Conservation (phyloP, 2,113 vertebrate species). For the Monopterus albus region DNA sequence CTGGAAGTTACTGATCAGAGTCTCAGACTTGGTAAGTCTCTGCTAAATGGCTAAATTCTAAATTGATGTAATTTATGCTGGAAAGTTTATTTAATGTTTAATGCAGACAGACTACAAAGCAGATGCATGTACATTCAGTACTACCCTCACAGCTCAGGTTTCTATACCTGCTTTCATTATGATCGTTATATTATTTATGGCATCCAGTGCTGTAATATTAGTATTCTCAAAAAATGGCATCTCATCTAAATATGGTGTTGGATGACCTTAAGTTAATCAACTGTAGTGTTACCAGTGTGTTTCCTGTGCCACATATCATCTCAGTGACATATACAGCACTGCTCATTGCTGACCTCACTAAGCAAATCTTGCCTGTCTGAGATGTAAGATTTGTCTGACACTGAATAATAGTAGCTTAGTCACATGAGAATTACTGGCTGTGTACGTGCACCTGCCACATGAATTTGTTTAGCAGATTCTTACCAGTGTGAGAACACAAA, state of each 20-base stretch:
- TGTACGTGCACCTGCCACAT: neutral
- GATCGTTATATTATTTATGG: neutral
- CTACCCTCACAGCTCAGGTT: neutral
- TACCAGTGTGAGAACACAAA: conserved; percentile 43
- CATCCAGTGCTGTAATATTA: neutral
- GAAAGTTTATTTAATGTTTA: neutral
- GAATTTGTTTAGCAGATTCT: conserved; percentile 38
- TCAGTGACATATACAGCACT: neutral
- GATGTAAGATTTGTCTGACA: neutral
- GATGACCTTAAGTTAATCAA: conserved; percentile 53
- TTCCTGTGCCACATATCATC: neutral
- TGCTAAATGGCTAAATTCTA: neutral
- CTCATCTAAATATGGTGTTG: conserved; percentile 9
- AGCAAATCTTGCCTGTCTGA: neutral
- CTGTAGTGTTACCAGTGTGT: conserved; percentile 22
- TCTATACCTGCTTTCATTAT: neutral
- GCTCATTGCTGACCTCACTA: neutral
- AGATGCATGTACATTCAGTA: conserved; percentile 7
- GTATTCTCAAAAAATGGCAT: conserved; percentile 24
- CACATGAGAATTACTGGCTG: conserved; percentile 8
- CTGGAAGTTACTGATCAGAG: neutral
- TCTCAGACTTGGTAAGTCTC: neutral
- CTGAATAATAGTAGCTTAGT: conserved; percentile 7
- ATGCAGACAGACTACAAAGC: neutral
- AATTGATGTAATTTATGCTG: neutral